A percentile compares a stretch with the other conserved stretches of the same genome.
These are phyloP conservation scores for Alcedo quadribrachys DNA, from an alignment of 2,797 vertebrate genomes.

Conservation along the genomic window DNA sequence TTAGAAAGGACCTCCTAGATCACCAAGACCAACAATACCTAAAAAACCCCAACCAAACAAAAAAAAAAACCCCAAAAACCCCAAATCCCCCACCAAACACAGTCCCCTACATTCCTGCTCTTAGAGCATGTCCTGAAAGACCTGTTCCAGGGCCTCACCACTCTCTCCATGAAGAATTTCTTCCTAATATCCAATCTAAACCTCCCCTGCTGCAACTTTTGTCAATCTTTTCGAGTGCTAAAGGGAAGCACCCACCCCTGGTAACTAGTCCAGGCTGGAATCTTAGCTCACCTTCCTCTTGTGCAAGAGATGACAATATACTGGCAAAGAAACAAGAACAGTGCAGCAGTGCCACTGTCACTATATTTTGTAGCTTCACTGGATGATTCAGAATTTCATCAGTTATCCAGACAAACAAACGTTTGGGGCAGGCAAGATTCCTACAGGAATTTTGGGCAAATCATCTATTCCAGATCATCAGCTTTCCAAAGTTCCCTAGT, in stretches of 20 bases:
- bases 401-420: not conserved
- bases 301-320: not conserved
- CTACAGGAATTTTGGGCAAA: not conserved
- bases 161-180: too few species aligned
- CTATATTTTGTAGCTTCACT: not conserved
- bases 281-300: not conserved
- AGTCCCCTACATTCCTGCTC: too few species aligned
- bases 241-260: not conserved
- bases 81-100: too few species aligned
- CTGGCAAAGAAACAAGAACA: not conserved
- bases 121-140: too few species aligned
- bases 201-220: too few species aligned
- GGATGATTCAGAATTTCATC: not conserved
- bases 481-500: not conserved
- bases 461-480: not conserved
- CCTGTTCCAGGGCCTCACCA: too few species aligned
- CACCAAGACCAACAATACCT: too few species aligned
- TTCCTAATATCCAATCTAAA: too few species aligned
- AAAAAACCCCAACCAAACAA: too few species aligned
- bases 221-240: not conserved
- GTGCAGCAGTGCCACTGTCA: not conserved
- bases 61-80: too few species aligned
- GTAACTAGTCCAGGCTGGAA: not conserved
- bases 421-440: not conserved
- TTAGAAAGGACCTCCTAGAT: too few species aligned